Conservation (phyloP, 2,113 vertebrate species). For the Geothlypis trichas region DNA sequence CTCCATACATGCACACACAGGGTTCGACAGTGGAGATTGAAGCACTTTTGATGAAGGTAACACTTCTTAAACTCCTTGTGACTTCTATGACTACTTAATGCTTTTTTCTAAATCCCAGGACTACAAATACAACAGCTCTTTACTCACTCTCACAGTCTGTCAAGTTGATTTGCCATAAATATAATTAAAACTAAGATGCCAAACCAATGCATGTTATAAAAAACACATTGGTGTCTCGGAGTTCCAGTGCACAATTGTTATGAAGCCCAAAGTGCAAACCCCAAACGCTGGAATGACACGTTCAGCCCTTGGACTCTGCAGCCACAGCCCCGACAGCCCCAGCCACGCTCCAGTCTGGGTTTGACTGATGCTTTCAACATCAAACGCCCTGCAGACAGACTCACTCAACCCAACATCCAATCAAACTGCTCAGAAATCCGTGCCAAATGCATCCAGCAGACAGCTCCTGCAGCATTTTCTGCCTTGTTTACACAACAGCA, state of each 20-base stretch:
- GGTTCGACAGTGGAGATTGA: fast-evolving
- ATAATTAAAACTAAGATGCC: neutral
- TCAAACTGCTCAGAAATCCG: neutral
- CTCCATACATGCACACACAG: fast-evolving
- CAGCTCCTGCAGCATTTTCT: neutral
- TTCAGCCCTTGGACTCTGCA: neutral
- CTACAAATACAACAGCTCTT: neutral
- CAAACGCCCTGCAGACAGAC: neutral
- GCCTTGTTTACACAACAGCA: neutral
- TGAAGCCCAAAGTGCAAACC: neutral
- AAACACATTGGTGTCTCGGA: fast-evolving
- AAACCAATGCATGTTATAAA: neutral
- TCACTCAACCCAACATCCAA: neutral
- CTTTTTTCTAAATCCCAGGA: neutral
- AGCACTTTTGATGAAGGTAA: neutral
- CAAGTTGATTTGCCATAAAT: neutral
- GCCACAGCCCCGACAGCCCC: neutral
- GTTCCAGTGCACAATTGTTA: too few relatives aligned
- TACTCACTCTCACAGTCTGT: neutral
- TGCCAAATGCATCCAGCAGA: neutral
- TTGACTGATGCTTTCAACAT: neutral
- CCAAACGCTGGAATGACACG: fast-evolving
- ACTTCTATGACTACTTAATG: neutral
- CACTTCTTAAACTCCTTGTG: neutral
- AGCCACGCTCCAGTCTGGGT: neutral